Evolutionary conservation across 2,888 invertebrate species (phyloP), one percentile per base, ranked within the genome.

Genomic region (Campoletis raptor): DNA sequence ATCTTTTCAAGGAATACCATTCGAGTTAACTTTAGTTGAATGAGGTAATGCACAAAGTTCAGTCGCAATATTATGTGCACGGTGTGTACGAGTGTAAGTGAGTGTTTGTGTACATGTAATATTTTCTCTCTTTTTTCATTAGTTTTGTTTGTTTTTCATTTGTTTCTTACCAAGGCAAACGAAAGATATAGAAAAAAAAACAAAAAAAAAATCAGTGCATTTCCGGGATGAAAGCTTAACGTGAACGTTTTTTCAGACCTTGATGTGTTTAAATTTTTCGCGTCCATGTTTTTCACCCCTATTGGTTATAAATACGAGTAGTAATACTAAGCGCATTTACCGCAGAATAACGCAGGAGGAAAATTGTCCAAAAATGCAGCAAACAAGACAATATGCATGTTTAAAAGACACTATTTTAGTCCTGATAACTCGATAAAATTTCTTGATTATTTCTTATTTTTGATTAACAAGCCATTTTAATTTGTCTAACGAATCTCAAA

Each of bases 21-120:
- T 91, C 88, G 90, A 92, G 91, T 92, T 90, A 92, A 92, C 92
- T 93, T 93, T 91, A 91, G 90, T 91, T 91, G 90, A 93, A 92
- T 92, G 92, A 92, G 93, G 93, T 93, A 93, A 93, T 92, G 89
- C 90, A 92, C 90, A 90, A 91, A 90, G 81, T 89, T 92, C 91
- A 91, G 93, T 93, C 92, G 88, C 90, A 88, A 93, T 91, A 90
- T 90, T 85, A 89, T 88, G 90, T 85, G 87, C 85, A 91, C 48
- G 83, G 30, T 77, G 83, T 81, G 42, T 81, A 10, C 9, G 64
- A 48, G 61, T 73, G 48, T 78, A 36, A 64, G 45, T 72, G 45
- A 66, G 48, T 69, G 67, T 70, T n/a, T 48, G 57, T 78, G 54
- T 73, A 37, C 67, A 30, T 84, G 48, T 70, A 69, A 70, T 70